Base-by-base conservation (phyloP, 2,113 vertebrate species). In the Thermophis baileyi region DNA sequence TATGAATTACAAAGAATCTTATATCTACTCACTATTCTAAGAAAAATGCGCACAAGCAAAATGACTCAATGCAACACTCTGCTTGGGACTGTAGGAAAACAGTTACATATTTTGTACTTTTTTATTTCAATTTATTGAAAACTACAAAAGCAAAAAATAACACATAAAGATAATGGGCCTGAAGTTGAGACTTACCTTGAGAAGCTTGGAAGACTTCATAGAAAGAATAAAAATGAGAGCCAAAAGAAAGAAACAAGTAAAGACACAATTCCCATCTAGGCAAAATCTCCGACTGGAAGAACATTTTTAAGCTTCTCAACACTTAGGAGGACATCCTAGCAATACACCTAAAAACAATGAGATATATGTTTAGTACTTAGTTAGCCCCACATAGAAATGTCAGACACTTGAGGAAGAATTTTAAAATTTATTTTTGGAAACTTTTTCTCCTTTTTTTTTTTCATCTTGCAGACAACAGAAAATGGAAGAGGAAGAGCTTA, bases 151-250 rank as follows among this genome's bases (percentile, higher is more conserved):
- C 1, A 2, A 94, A 81, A 5, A 90, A 85, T 10, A 53, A 49
- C 40, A 10, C 74, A 85, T 49, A n/a, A 69, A 25, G 86, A 5
- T 0, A 85, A 91, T 35, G 0, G 12, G 3, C 0, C 55, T 47
- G 0, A 55, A 0, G 0, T 25, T 11, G 69, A 24, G 18, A 94
- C 96, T 97, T 96, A 98, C 98, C 97, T 94, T 74, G 96, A 57
- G 98, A 98, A 57, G 95, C 94, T 91, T 35, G 95, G 95, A 98
- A 98, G 16, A 97, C 98, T 95, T 98, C 96, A 11, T 97, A 97
- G 95, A 98, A 98, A 1, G 97, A 98, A 49, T 98, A 98, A 81
- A 98, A 91, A 93, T 98, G 98, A 74, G 97, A 98, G 53, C 97
- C 97, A 24, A 98, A 93, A 0, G 97, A 94, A 22, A 97, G 92